Evolutionary conservation across 2,888 invertebrate species (phyloP).

Genomic region (Agonopterix arenella): DNA sequence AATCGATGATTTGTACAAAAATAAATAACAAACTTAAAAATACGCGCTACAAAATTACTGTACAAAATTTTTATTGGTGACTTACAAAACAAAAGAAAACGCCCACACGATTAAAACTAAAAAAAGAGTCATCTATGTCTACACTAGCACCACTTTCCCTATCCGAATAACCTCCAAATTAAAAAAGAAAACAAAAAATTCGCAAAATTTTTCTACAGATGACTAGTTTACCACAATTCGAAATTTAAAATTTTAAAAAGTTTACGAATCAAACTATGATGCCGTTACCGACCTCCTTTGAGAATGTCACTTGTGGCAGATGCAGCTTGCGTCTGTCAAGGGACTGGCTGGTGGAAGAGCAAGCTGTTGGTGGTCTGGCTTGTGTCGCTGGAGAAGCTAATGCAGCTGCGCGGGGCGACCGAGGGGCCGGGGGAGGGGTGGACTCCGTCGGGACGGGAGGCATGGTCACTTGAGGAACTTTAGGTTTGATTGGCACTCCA

Average conservation of each 20-base stretch:
- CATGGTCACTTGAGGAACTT: slow-evolving; percentile 43
- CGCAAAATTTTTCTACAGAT: slow-evolving; percentile 22
- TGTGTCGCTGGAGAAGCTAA: slow-evolving; percentile 58
- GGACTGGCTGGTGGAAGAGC: slow-evolving; percentile 80
- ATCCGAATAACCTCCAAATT: slow-evolving; percentile 1
- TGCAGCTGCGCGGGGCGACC: slow-evolving; percentile 52
- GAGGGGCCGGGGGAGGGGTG: slow-evolving; percentile 58
- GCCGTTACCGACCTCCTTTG: slow-evolving; percentile 94
- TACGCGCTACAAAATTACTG: slow-evolving; percentile 16
- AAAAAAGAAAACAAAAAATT: not conserved
- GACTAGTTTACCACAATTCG: slow-evolving; percentile 32
- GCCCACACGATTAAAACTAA: not conserved
- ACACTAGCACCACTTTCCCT: slow-evolving; percentile 33
- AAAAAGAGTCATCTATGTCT: slow-evolving; percentile 19
- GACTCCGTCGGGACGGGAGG: slow-evolving; percentile 42
- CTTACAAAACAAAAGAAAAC: slow-evolving; percentile 2
- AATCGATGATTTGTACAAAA: slow-evolving; percentile 13
- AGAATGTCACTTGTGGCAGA: slow-evolving; percentile 90
- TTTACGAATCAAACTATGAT: slow-evolving; percentile 81
- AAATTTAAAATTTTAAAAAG: slow-evolving; percentile 3
- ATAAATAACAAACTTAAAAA: slow-evolving; percentile 23
- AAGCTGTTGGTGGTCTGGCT: slow-evolving; percentile 81
- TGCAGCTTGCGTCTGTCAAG: slow-evolving; percentile 81
- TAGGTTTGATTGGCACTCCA: slow-evolving; percentile 32
- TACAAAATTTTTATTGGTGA: slow-evolving; percentile 4